phyloP scores from a whole-genome alignment of 2,797 vertebrate genomes.

The Cuculus canorus region DNA sequence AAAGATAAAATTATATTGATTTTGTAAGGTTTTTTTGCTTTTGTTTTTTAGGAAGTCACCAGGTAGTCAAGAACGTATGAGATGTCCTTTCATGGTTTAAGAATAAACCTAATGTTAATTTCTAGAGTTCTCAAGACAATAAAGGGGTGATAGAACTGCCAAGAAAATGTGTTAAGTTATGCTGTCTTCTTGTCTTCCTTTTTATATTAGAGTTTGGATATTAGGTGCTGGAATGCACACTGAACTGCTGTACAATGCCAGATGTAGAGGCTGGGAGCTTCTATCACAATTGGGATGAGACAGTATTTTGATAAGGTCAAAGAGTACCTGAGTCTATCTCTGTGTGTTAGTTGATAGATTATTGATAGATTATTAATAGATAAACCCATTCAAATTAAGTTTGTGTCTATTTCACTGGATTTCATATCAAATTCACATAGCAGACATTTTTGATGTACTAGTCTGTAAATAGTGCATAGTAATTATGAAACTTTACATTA shows the following conservation, averaged over 20 bases:
- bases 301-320: not conserved
- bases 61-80: not conserved
- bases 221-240: not conserved
- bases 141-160: not conserved
- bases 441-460: not conserved
- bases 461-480: not conserved
- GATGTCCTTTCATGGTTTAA: not conserved
- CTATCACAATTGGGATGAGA: not conserved
- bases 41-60: not conserved
- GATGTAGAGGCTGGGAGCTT: not conserved
- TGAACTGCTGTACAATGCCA: not conserved
- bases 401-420: not conserved
- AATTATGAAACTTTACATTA: not conserved
- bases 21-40: not conserved
- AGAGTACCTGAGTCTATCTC: not conserved
- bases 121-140: not conserved
- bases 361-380: not conserved
- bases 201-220: not conserved
- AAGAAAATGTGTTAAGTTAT: not conserved
- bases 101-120: not conserved
- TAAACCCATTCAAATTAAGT: not conserved
- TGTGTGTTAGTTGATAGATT: not conserved
- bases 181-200: not conserved
- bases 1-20: not conserved
- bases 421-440: not conserved